A percentile compares a stretch with the other conserved stretches of the same genome.
phyloP scores from a whole-genome alignment of 2,888 invertebrate species.

The Epicampocera succincta region DNA sequence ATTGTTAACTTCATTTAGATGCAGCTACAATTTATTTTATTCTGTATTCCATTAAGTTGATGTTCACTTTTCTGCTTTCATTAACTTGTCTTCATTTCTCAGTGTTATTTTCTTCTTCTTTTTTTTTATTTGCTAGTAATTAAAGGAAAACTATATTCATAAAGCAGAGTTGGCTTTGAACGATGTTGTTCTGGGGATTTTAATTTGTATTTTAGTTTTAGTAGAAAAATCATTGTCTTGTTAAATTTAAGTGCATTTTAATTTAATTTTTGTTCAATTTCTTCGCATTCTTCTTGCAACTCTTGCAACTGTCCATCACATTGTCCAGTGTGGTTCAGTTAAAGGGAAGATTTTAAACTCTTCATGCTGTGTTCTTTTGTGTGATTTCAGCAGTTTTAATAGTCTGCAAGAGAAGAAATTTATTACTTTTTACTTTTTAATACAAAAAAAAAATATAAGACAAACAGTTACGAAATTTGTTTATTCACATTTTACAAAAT shows the following conservation, averaged over 20 bases:
- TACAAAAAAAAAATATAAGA: no score
- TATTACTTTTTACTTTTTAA: no score
- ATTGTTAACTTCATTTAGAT: constrained; percentile 82
- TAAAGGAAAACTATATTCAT: background rate
- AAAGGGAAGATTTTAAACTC: no score
- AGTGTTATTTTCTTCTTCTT: no score
- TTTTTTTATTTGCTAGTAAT: no score
- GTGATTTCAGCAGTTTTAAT: no score
- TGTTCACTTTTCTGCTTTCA: background rate
- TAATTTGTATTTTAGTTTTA: constrained; percentile 16
- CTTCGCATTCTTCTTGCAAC: constrained; percentile 8
- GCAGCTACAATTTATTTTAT: constrained; percentile 63
- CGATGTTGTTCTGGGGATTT: constrained; percentile 7
- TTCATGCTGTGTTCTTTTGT: no score
- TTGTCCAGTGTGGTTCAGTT: no score
- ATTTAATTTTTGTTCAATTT: constrained; percentile 15
- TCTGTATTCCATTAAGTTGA: constrained; percentile 54
- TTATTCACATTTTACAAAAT: no score
- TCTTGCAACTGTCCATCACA: no score
- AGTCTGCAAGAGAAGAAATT: no score
- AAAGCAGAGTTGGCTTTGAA: background rate
- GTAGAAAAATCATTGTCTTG: constrained; percentile 30
- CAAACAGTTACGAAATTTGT: background rate
- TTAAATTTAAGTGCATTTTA: constrained; percentile 49
- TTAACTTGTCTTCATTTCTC: constrained; percentile 2